Percentiles rank a stretch among this genome's conserved stretches.
Evolutionary conservation across 2,888 invertebrate species (phyloP).

Genomic region (Mythimna albipuncta): DNA sequence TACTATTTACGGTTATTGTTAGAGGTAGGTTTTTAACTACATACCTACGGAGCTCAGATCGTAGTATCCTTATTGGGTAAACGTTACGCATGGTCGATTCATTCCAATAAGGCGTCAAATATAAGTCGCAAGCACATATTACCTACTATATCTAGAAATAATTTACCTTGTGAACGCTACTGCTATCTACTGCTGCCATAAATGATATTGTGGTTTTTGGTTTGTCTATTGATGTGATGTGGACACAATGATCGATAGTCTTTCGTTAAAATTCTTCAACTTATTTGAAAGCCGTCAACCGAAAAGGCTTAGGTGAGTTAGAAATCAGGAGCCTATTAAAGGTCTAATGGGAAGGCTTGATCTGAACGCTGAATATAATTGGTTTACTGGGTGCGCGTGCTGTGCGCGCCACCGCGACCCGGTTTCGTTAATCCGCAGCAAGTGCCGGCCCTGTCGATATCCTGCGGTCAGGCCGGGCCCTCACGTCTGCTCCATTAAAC

Average conservation of each 20-base stretch:
- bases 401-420: slow-evolving; percentile 73
- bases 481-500: slow-evolving; percentile 66
- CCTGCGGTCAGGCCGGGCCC: slow-evolving; percentile 66
- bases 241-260: not conserved
- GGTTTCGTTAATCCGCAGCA: slow-evolving; percentile 78
- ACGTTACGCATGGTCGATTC: not conserved
- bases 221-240: not conserved
- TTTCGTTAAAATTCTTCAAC: not conserved
- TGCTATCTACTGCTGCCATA: not conserved
- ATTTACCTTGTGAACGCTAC: not conserved
- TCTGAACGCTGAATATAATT: slow-evolving; percentile 29
- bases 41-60: not conserved
- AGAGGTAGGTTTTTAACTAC: not conserved
- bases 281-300: not conserved
- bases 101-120: not conserved
- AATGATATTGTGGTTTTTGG: not conserved
- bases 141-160: slow-evolving; percentile 7
- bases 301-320: not conserved
- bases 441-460: slow-evolving; percentile 70
- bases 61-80: slow-evolving; percentile 1
- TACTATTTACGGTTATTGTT: slow-evolving; percentile 3
- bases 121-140: not conserved
- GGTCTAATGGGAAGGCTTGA: not conserved
- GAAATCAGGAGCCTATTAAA: not conserved
- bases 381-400: slow-evolving; percentile 51